phyloP scores from a whole-genome alignment of 2,888 invertebrate species.

The Callyntrura sp. region DNA sequence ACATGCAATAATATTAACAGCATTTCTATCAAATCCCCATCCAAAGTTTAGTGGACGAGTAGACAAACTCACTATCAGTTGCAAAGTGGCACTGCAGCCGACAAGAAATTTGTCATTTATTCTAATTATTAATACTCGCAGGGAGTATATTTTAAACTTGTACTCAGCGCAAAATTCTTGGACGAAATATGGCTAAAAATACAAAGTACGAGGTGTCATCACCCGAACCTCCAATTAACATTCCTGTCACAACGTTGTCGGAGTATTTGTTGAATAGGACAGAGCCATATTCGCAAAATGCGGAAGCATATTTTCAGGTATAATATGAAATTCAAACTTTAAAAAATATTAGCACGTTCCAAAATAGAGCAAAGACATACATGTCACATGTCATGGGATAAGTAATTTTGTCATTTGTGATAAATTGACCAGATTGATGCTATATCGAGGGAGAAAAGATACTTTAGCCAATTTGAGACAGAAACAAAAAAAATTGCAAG shows the following conservation, averaged over 20 bases:
- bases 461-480: conserved; percentile 86
- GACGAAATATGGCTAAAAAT: conserved; percentile 43
- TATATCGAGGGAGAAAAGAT: conserved; percentile 87
- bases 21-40: too few relatives aligned
- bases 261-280: conserved; percentile 60
- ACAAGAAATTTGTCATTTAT: background rate
- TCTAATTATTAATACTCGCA: background rate
- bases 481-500: conserved; percentile 75
- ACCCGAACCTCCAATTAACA: background rate
- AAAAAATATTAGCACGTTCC: background rate
- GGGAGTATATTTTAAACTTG: background rate
- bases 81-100: too few relatives aligned
- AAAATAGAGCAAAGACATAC: background rate
- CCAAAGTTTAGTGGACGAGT: too few relatives aligned
- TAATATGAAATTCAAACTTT: background rate
- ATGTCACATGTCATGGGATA: too few relatives aligned
- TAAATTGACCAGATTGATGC: conserved; percentile 87
- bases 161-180: too few relatives aligned
- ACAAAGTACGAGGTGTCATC: conserved; percentile 1
- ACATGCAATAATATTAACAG: too few relatives aligned
- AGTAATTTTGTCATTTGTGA: too few relatives aligned
- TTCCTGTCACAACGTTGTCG: conserved; percentile 42
- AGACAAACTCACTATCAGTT: too few relatives aligned
- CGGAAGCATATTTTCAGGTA: conserved; percentile 67
- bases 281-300: conserved; percentile 35